Evolutionary conservation across 2,113 vertebrate genomes (phyloP).

Genomic region (Anoplopoma fimbria): DNA sequence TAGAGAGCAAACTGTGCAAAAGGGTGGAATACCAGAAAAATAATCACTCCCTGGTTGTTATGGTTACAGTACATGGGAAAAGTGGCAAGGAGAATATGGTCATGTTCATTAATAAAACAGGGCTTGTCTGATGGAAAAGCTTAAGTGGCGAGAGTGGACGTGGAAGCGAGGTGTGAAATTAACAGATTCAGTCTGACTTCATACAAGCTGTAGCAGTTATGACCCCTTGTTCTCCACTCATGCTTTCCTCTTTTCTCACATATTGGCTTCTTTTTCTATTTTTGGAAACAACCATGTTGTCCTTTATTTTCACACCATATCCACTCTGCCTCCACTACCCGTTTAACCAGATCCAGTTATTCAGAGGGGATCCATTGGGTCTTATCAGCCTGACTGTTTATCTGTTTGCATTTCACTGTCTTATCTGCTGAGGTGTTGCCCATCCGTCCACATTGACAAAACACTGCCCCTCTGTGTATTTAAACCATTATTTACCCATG

Average conservation of each 20-base stretch:
- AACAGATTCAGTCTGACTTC: conserved; percentile 59
- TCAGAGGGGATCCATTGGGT: conserved; percentile 45
- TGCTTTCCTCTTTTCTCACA: conserved; percentile 36
- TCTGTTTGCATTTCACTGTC: conserved; percentile 51
- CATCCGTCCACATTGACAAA: conserved; percentile 50
- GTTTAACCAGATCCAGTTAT: conserved; percentile 32
- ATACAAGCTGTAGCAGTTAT: conserved; percentile 47
- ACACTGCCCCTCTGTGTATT: conserved; percentile 36
- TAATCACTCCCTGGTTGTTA: conserved; percentile 46
- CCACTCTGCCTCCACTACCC: conserved; percentile 18
- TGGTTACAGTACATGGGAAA: conserved; percentile 59
- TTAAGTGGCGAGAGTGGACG: conserved; percentile 29
- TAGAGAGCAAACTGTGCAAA: conserved; percentile 12
- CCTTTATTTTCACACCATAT: conserved; percentile 32
- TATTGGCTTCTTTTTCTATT: conserved; percentile 44
- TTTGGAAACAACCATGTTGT: conserved; percentile 34
- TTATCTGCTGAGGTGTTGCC: conserved; percentile 54
- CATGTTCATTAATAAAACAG: conserved; percentile 46
- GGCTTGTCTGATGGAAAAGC: conserved; percentile 39
- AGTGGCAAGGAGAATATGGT: conserved; percentile 44
- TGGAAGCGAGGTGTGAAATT: conserved; percentile 71
- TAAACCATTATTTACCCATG: conserved; percentile 15
- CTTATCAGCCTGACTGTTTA: conserved; percentile 52
- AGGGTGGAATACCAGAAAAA: conserved; percentile 19
- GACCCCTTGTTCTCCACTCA: conserved; percentile 52